A percentile compares a stretch with the other conserved stretches of the same genome.
phyloP scores from a whole-genome alignment of 2,888 invertebrate species.

The Drosophila cognata region DNA sequence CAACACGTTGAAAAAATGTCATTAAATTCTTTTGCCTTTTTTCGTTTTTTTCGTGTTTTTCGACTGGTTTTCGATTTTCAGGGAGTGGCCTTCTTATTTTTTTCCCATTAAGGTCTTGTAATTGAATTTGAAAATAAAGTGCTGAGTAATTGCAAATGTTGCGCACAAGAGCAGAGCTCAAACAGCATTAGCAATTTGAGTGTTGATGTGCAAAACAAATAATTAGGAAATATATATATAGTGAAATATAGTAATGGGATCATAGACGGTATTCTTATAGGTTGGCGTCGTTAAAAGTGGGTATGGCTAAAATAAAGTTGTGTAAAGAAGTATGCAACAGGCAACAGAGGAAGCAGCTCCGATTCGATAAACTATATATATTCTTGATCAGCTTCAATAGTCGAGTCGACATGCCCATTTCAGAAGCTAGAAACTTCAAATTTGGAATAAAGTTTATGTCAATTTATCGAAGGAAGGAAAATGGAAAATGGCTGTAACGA shows the following conservation, averaged over 20 bases:
- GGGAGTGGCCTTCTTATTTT: slow-evolving; percentile 26
- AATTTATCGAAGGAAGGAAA: background rate
- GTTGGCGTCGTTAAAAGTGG: background rate
- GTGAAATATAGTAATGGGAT: background rate
- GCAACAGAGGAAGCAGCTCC: background rate
- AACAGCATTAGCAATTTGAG: background rate
- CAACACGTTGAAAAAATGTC: slow-evolving; percentile 48
- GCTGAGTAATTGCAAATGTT: slow-evolving; percentile 27
- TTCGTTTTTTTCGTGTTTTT: slow-evolving; percentile 3
- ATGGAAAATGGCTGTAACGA: background rate
- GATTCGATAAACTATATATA: background rate
- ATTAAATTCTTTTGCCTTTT: slow-evolving; percentile 47
- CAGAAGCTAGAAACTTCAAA: background rate
- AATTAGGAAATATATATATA: background rate
- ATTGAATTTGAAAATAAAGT: slow-evolving; percentile 39
- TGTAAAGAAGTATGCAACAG: background rate
- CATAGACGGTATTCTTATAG: background rate
- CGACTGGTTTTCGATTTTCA: slow-evolving; percentile 1
- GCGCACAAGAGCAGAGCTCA: slow-evolving; percentile 4
- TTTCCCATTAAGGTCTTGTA: slow-evolving; percentile 34
- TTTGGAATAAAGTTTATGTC: background rate
- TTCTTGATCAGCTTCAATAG: background rate
- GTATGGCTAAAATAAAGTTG: background rate
- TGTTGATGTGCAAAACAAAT: background rate
- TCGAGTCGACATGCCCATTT: background rate